These are phyloP conservation scores for Lagopus muta DNA, from an alignment of 2,113 vertebrate genomes.

Conservation along the genomic window DNA sequence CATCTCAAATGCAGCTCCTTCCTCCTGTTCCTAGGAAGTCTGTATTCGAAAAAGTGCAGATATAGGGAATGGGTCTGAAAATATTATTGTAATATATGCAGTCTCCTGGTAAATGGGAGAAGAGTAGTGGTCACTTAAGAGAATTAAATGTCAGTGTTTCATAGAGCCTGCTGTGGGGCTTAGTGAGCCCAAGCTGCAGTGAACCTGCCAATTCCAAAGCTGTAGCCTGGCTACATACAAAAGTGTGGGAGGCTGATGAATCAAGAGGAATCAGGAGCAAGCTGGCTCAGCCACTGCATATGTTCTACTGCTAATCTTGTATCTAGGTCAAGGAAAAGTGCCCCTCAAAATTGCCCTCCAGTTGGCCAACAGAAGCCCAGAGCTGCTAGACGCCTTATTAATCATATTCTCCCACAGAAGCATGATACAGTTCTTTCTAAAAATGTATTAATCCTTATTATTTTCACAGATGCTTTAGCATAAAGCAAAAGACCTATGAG, in stretches of 20 bases:
- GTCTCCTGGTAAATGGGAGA: not conserved
- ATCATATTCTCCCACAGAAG: conserved; percentile 36
- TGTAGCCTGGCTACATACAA: not conserved
- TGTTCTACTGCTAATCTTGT: conserved; percentile 32
- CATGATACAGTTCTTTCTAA: not conserved
- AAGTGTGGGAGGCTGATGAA: not conserved
- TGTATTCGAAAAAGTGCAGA: not conserved
- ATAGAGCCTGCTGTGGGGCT: not conserved
- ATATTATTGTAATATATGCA: fast-evolving
- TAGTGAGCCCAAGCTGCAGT: not conserved
- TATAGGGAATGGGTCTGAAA: not conserved
- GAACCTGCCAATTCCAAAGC: not conserved
- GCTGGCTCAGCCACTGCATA: not conserved
- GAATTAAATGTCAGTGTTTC: not conserved
- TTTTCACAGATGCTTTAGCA: conserved; percentile 47
- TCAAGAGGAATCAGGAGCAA: not conserved
- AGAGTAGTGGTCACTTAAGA: not conserved
- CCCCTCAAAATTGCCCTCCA: not conserved
- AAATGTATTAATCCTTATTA: conserved; percentile 55
- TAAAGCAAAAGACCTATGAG: conserved; percentile 57
- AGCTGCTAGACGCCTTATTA: conserved; percentile 27
- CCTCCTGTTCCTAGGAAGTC: not conserved
- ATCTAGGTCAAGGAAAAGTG: conserved; percentile 22
- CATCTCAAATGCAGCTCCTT: not conserved
- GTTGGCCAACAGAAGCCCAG: not conserved